phyloP scores from a whole-genome alignment of 2,113 vertebrate species.

The Corythornis vintsioides region DNA sequence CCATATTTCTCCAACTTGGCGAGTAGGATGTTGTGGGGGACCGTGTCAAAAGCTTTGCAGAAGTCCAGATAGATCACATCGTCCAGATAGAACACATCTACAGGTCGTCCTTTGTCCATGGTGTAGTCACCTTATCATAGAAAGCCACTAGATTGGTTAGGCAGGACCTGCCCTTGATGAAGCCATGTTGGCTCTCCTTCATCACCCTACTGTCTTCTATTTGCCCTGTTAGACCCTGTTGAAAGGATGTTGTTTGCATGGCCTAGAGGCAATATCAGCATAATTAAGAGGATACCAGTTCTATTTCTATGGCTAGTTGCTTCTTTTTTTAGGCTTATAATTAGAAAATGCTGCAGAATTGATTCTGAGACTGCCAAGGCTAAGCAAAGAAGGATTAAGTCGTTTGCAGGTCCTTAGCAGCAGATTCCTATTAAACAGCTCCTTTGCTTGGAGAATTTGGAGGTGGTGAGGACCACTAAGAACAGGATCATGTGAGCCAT shows the following conservation, averaged over 20 bases:
- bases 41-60: no score
- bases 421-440: not conserved
- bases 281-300: not conserved
- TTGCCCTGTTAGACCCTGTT: no score
- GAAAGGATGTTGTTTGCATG: not conserved
- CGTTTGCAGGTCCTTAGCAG: not conserved
- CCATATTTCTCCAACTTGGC: no score
- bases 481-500: not conserved
- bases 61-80: no score
- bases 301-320: not conserved
- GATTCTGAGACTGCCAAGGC: not conserved
- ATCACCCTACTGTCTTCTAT: no score
- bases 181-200: no score
- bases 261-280: not conserved
- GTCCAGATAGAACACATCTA: no score
- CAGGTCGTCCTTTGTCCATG: no score
- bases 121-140: no score
- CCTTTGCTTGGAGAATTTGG: not conserved
- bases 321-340: constrained; percentile 4
- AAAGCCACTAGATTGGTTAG: no score
- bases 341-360: not conserved
- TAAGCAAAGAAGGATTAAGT: not conserved
- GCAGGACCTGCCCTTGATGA: no score
- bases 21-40: no score
- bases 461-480: not conserved